phyloP scores from a whole-genome alignment of 92 coral and sea anemone species.

The Actinernus sp. region DNA sequence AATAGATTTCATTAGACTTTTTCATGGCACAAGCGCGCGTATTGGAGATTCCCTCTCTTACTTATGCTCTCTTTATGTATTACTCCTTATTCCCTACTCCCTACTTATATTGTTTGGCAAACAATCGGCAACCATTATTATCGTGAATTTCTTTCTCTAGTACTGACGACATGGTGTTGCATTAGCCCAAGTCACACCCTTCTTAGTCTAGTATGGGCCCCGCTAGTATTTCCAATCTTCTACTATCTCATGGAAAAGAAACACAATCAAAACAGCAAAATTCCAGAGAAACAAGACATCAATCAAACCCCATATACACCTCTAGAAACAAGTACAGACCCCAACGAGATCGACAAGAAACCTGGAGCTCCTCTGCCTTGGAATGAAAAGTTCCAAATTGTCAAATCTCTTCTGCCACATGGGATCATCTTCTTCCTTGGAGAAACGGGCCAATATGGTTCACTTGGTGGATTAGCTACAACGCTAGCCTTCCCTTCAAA shows the following conservation, averaged over 20 bases:
- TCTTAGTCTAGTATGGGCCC: not conserved
- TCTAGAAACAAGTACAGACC: not conserved
- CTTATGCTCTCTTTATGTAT: too few species aligned
- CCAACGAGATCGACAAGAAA: not conserved
- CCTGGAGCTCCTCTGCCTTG: not conserved
- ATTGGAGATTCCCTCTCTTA: too few species aligned
- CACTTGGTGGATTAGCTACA: not conserved
- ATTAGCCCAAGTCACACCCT: not conserved
- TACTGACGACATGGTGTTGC: not conserved
- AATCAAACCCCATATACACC: not conserved
- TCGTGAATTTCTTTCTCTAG: too few species aligned
- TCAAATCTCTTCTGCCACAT: not conserved
- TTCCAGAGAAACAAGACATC: too few species aligned
- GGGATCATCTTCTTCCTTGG: not conserved
- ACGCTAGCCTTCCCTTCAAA: conserved; percentile 1
- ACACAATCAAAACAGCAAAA: too few species aligned
- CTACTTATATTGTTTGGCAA: too few species aligned
- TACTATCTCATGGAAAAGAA: conserved; percentile 1
- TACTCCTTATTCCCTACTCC: too few species aligned
- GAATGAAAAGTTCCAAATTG: not conserved
- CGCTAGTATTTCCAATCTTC: not conserved
- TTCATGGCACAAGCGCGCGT: too few species aligned
- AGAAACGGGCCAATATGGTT: not conserved
- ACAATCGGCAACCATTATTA: too few species aligned
- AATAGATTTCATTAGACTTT: too few species aligned